Conservation (phyloP, 2,888 invertebrate genomes). For the Microdon myrmicae region DNA sequence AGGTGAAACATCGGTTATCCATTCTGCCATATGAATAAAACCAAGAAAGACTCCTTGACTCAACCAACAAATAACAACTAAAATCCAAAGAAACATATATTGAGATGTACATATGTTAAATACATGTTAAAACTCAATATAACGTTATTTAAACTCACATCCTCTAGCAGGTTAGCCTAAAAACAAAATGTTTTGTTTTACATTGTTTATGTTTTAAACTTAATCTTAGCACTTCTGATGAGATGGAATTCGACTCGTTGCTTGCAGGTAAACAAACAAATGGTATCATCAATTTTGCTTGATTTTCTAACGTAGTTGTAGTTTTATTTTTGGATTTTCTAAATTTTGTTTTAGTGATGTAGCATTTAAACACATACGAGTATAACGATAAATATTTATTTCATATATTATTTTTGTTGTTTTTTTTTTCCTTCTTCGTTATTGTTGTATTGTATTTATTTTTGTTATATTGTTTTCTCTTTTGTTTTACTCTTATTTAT, state of each 20-base stretch:
- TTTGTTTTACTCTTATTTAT: too few relatives aligned
- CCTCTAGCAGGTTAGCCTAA: too few relatives aligned
- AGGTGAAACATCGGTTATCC: too few relatives aligned
- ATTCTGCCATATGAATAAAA: too few relatives aligned
- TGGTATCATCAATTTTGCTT: constrained; percentile 30
- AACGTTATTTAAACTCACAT: too few relatives aligned
- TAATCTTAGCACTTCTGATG: constrained; percentile 15
- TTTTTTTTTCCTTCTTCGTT: not conserved
- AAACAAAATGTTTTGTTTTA: not conserved
- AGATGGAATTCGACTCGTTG: constrained; percentile 2
- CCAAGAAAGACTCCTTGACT: too few relatives aligned
- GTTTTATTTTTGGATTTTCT: constrained; percentile 19
- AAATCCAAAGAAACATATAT: not conserved
- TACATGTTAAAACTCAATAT: too few relatives aligned
- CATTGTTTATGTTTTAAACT: constrained; percentile 15
- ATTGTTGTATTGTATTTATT: too few relatives aligned
- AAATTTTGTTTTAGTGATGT: constrained; percentile 8
- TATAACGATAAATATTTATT: constrained; percentile 1
- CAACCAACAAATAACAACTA: too few relatives aligned
- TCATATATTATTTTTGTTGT: not conserved
- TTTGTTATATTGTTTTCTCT: too few relatives aligned
- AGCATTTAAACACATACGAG: constrained; percentile 18
- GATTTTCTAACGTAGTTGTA: constrained; percentile 23
- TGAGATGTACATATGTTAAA: not conserved
- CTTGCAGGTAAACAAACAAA: constrained; percentile 32